A percentile compares a stretch with the other conserved stretches of the same genome.
phyloP scores from a whole-genome alignment of 2,797 vertebrate genomes.

The Typhlichthys subterraneus region DNA sequence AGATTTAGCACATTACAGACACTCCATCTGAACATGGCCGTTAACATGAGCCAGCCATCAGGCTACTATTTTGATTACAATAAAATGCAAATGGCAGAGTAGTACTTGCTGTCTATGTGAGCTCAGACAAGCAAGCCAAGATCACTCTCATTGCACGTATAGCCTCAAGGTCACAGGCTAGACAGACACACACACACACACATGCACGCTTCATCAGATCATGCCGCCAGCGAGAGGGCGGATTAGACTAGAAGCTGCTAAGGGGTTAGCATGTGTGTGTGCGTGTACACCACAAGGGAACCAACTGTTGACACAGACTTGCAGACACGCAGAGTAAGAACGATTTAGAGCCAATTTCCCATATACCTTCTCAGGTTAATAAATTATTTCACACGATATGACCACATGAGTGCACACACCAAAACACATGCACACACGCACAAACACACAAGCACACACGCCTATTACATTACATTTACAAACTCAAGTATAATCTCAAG shows the following conservation, averaged over 20 bases:
- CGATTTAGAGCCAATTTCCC: slow-evolving; percentile 55
- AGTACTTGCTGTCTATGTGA: slow-evolving; percentile 59
- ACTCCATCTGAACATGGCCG: too few species aligned
- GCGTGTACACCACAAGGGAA: slow-evolving; percentile 42
- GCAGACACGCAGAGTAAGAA: slow-evolving; percentile 49
- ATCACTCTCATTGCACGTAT: slow-evolving; percentile 65
- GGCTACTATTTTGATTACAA: slow-evolving; percentile 14
- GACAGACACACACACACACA: slow-evolving; percentile 53
- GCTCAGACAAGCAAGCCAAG: slow-evolving; percentile 61
- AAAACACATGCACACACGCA: slow-evolving; percentile 6
- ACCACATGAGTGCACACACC: not conserved
- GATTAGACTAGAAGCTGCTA: slow-evolving; percentile 69
- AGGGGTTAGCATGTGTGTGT: slow-evolving; percentile 52
- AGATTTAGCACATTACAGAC: too few species aligned
- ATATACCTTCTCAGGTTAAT: slow-evolving; percentile 51
- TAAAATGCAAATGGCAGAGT: slow-evolving; percentile 30
- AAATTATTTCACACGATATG: slow-evolving; percentile 33
- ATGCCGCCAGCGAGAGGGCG: slow-evolving; percentile 58
- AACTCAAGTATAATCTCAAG: not conserved
- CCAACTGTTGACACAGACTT: slow-evolving; percentile 32
- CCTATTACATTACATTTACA: slow-evolving; percentile 2
- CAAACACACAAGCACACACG: not conserved
- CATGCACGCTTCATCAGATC: slow-evolving; percentile 66
- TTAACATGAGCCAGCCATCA: not conserved
- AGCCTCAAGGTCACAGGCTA: slow-evolving; percentile 74